Evolutionary conservation across 2,888 invertebrate species (phyloP), one percentile per base, ranked within the genome.

Genomic region (Lissonota sp.): DNA sequence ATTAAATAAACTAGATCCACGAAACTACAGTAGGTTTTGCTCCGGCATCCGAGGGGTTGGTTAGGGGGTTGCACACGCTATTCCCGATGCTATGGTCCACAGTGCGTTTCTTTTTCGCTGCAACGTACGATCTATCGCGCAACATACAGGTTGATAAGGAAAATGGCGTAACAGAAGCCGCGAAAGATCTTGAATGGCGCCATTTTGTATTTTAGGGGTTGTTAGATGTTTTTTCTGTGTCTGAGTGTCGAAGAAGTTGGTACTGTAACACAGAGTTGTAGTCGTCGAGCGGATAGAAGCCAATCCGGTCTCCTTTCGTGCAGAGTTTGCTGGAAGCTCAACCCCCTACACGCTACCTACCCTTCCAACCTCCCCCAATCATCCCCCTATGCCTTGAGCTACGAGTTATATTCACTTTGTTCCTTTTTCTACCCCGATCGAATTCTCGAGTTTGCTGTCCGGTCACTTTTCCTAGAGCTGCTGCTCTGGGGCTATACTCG

Each of bases 1-100:
- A 82, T 82, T 82, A 82, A 82, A 82, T 82, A 82, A 82, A 82
- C 78, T 74, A 78, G 74, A 78, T 78, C 78, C 55, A 81, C 78
- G 78, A 67, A 82, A 82, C 66, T 82, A 67, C 70, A 70, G 60
- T 66, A 46, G 71, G 74, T 53, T 67, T 67, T 74, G 46, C 60
- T 57, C 26, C 42, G 60, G 60, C 60, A 10, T 14, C n/a, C n/a
- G 75, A 60, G 74, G 51, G 64, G 58, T 49, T 66, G 26, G 64
- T 66, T 58, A 42, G 51, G 51, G 55, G 16, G 39, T 26, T 37
- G 49, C 66, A 71, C 66, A 67, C 74, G 46, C 55, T 71, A n/a
- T 51, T 55, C 69, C 77, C 51, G 60, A 12, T 70, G 78, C 74
- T 66, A 74, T n/a, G n/a, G 40, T 42, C 42, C 60, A 53, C 37